A percentile compares a stretch with the other conserved stretches of the same genome.
These are phyloP conservation scores for Lepidocyrtinus sp. DNA, from an alignment of 2,888 invertebrate species.

Conservation along the genomic window DNA sequence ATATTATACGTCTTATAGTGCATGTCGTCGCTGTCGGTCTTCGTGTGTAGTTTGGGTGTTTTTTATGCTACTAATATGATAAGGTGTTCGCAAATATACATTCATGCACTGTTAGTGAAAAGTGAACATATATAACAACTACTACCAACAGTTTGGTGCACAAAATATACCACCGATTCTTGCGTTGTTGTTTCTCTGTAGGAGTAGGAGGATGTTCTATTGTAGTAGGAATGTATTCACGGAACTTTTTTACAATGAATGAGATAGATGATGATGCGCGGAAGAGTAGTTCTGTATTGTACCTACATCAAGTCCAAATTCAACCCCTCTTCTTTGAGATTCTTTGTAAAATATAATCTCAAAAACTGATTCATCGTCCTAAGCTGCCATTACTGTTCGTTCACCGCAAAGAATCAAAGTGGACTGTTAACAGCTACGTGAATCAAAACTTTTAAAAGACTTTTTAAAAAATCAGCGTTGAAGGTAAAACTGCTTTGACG, in stretches of 20 bases:
- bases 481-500: no score
- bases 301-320: background rate
- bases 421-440: background rate
- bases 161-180: no score
- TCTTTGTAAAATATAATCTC: background rate
- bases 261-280: background rate
- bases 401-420: slow-evolving; percentile 42
- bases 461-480: background rate
- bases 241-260: background rate
- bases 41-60: no score
- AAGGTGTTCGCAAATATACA: no score
- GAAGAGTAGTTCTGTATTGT: background rate
- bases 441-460: background rate
- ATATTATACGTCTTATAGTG: no score
- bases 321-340: background rate
- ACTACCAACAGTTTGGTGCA: no score
- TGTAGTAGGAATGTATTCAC: background rate
- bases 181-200: background rate
- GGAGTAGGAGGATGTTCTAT: background rate
- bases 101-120: no score
- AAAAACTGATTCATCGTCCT: slow-evolving; percentile 21
- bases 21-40: no score
- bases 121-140: no score
- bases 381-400: slow-evolving; percentile 62
- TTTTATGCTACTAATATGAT: no score